Evolutionary conservation across 2,113 vertebrate genomes (phyloP).

Genomic region (Australoheros scitulus): DNA sequence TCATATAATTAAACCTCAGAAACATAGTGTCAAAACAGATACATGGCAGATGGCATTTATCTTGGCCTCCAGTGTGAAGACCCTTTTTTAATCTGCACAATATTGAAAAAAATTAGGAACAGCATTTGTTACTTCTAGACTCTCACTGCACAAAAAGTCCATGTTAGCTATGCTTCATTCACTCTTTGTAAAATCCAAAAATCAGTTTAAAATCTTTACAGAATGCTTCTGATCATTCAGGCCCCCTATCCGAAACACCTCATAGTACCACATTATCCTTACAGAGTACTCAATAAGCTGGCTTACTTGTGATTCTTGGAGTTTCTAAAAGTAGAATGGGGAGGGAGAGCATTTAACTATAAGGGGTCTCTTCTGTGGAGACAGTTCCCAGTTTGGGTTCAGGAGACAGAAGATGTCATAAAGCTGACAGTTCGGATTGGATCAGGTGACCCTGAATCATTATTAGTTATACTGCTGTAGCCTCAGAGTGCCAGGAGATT

Average conservation of each 20-base stretch:
- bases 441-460: no score
- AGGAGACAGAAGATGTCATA: no score
- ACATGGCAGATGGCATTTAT: not conserved
- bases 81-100: not conserved
- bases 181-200: not conserved
- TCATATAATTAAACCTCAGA: not conserved
- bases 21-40: not conserved
- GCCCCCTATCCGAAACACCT: not conserved
- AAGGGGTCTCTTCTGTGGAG: not conserved
- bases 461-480: no score
- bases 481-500: no score
- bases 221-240: not conserved
- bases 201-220: not conserved
- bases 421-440: no score
- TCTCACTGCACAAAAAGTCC: not conserved
- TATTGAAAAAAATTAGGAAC: not conserved
- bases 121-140: no score
- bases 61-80: not conserved
- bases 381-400: no score
- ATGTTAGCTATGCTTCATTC: not conserved
- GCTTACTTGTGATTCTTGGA: not conserved
- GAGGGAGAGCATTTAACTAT: not conserved
- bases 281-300: not conserved
- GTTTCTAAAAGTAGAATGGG: not conserved
- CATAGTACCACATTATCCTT: not conserved